A percentile compares a stretch with the other conserved stretches of the same genome.
Conservation (phyloP, 1,140 invertebrate genomes). For the Uloborus diversus region DNA sequence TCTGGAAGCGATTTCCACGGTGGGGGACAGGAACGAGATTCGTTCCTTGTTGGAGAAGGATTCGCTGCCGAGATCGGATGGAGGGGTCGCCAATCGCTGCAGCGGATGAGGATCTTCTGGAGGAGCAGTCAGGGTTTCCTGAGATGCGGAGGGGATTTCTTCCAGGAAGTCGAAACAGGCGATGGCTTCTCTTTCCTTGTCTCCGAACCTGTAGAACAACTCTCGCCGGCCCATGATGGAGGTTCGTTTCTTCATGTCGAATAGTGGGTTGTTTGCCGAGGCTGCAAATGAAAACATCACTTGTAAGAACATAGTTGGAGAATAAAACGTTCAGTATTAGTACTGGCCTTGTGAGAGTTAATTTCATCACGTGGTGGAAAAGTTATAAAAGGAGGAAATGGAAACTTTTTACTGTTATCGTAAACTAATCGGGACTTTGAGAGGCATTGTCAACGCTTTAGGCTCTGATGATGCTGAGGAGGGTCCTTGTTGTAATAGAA, state of each 20-base stretch:
- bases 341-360: too few relatives aligned
- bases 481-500: too few relatives aligned
- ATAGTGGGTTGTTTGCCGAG: slow-evolving; percentile 34
- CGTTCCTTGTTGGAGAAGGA: slow-evolving; percentile 40
- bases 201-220: slow-evolving; percentile 80
- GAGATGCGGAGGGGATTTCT: slow-evolving; percentile 69
- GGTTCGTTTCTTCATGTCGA: slow-evolving; percentile 65
- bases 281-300: neutral
- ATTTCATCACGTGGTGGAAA: too few relatives aligned
- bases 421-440: too few relatives aligned
- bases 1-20: slow-evolving; percentile 5
- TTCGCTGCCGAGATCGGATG: slow-evolving; percentile 14
- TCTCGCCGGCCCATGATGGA: slow-evolving; percentile 78
- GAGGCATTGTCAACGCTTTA: too few relatives aligned
- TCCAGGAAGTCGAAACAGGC: slow-evolving; percentile 82
- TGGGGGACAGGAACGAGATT: slow-evolving; percentile 19
- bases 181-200: slow-evolving; percentile 78
- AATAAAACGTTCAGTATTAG: too few relatives aligned
- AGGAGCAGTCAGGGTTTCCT: slow-evolving; percentile 57
- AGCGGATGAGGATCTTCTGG: neutral
- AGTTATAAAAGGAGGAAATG: too few relatives aligned
- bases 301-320: too few relatives aligned
- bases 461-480: too few relatives aligned
- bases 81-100: neutral
- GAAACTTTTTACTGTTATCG: too few relatives aligned